Base-by-base conservation (phyloP, 2,113 vertebrate species). In the Australoheros scitulus region DNA sequence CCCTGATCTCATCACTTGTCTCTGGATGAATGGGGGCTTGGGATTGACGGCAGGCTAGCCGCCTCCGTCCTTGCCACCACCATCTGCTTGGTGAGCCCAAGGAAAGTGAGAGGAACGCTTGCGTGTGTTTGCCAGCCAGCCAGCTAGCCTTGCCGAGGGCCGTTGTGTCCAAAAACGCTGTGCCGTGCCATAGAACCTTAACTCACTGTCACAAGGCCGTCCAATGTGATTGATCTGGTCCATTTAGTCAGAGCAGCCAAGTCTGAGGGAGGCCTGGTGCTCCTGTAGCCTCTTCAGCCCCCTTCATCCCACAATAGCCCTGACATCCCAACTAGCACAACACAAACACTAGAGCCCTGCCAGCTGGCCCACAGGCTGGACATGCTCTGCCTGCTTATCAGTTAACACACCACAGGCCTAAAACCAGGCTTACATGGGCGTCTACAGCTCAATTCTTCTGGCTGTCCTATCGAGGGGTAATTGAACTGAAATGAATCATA, bases 141-240 rank as follows among this genome's bases (percentile, higher is more conserved):
- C 83, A 93, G 87, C 84, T 59, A 87, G 91, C 87, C 83, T 85
- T 72, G 87, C 88, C 36, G 81, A 90, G 91, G 88, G 88, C 91
- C 80, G 83, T n/a, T 63, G 91, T 90, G 91, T 94, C 93, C 90
- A 92, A 92, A 94, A 94, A 91, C 91, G 58, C 92, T 83, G 93
- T 64, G 91, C 92, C 90, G 89, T 89, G 93, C 92, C 92, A 64
- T 85, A 68, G 92, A 93, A 88, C 93, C 92, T 95, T 95, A 96
- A 95, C 95, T 96, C 95, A 95, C 92, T 96, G 95, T 95, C 94
- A 93, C 93, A 83, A 88, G 81, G 92, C 90, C 92, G 90, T 95
- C 92, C 91, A 88, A 84, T 64, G 93, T 96, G 96, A 96, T 96
- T 95, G 96, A 96, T 96, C 95, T 95, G 93, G 92, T 95, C 95